phyloP scores from a whole-genome alignment of 2,797 vertebrate species.

The Ataeniobius toweri region DNA sequence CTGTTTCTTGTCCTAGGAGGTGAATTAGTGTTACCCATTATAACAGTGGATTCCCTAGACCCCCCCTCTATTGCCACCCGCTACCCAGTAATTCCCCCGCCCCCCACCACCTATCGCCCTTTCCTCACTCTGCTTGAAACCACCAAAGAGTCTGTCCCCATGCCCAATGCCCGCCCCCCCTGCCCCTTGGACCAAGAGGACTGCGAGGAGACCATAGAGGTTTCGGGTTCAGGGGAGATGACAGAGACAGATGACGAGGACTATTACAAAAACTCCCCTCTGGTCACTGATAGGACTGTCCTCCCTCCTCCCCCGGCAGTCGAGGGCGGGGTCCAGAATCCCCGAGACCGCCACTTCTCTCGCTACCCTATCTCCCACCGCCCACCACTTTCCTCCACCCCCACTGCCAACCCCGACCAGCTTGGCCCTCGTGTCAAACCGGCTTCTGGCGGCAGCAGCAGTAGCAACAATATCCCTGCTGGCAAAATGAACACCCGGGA shows the following conservation, averaged over 20 bases:
- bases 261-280: slow-evolving; percentile 89
- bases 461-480: slow-evolving; percentile 84
- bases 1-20: slow-evolving; percentile 91
- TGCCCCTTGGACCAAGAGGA: slow-evolving; percentile 89
- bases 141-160: slow-evolving; percentile 89
- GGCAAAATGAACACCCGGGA: slow-evolving; percentile 95
- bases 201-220: slow-evolving; percentile 90
- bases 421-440: slow-evolving; percentile 74
- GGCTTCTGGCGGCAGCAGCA: slow-evolving; percentile 57
- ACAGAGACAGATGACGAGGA: slow-evolving; percentile 94
- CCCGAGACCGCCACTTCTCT: slow-evolving; percentile 79
- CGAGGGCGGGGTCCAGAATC: slow-evolving; percentile 74
- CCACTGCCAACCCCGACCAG: slow-evolving; percentile 76
- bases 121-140: slow-evolving; percentile 89
- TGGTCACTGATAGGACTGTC: slow-evolving; percentile 90
- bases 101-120: slow-evolving; percentile 90
- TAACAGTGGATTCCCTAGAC: slow-evolving; percentile 94
- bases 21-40: slow-evolving; percentile 96
- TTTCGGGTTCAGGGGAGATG: slow-evolving; percentile 93
- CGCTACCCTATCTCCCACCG: slow-evolving; percentile 75
- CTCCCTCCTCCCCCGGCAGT: slow-evolving; percentile 82
- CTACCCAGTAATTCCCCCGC: slow-evolving; percentile 89
- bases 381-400: slow-evolving; percentile 74
- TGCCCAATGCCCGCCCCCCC: slow-evolving; percentile 82
- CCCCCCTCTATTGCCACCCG: slow-evolving; percentile 91